Percentiles rank a stretch among this genome's conserved stretches.
These are phyloP conservation scores for Ceramica pisi DNA, from an alignment of 2,888 invertebrate genomes.

Conservation along the genomic window DNA sequence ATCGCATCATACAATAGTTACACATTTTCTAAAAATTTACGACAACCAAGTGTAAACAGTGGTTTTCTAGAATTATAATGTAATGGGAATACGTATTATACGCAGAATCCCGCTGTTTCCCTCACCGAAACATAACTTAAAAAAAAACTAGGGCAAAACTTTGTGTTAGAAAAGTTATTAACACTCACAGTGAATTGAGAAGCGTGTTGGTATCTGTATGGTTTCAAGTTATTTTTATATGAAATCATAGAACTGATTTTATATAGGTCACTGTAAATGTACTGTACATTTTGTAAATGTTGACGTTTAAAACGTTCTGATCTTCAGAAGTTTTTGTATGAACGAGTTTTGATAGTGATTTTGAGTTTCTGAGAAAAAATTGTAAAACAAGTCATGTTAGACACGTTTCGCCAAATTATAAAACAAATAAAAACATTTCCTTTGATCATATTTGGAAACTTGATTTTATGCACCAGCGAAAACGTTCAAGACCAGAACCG, in stretches of 20 bases:
- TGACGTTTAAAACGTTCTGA: too few relatives aligned
- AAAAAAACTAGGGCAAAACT: background rate
- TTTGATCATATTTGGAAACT: background rate
- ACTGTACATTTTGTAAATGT: too few relatives aligned
- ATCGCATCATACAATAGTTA: too few relatives aligned
- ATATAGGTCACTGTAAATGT: background rate
- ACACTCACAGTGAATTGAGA: background rate
- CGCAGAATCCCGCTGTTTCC: background rate
- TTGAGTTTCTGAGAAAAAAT: too few relatives aligned
- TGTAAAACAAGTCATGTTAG: too few relatives aligned
- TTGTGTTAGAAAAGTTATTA: background rate
- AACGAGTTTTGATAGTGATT: too few relatives aligned
- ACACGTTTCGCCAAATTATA: background rate
- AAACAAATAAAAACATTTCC: background rate
- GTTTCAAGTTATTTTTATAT: conserved; percentile 7
- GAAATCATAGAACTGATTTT: background rate
- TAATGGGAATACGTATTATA: background rate
- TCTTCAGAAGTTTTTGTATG: too few relatives aligned
- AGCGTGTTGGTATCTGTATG: background rate
- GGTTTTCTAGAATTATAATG: background rate
- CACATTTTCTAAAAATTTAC: background rate
- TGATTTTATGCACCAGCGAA: background rate
- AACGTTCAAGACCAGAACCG: conserved; percentile 36
- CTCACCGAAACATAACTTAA: background rate
- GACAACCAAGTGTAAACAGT: background rate